Evolutionary conservation across 1,140 invertebrate species (phyloP), one percentile per base, ranked within the genome.

Genomic region (Meteorus sp.): DNA sequence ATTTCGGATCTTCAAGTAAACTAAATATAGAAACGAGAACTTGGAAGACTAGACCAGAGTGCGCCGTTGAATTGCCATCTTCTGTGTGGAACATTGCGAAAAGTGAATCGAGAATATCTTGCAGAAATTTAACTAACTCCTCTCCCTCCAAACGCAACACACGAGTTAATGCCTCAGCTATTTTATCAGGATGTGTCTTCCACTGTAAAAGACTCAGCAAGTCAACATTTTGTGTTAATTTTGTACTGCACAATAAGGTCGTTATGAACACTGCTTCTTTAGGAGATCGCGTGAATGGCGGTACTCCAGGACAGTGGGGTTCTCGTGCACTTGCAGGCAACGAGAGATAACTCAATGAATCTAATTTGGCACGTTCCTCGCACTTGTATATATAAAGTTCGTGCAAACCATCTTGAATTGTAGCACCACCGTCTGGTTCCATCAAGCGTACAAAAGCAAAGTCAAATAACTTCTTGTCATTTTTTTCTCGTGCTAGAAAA

Each of bases 91-190:
- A 95, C 82, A 98, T 89, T 11, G 92, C 90, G 72, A 98, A 98
- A 0, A 99, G 75, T 0, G 94, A 93, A 73, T 98, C 97, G 1
- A 98, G 78, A 15, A 98, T 92, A 74, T 98, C 96, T 74, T 97
- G 93, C 1, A 98, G 81, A 79, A 98, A 98, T 78, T 97, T 97
- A 0, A 98, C 93, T n/a, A 96, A 81, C 76, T 98, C 95, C 73
- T 96, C 94, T 13, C 88, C 88, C 66, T 93, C 88, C 0, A 97
- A 73, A 1, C 88, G 83, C 47, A 94, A 75, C 2, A 97, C 88
- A 56, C 90, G 83, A 1, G 89, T 85, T 5, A 97, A 75, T 0
- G 93, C 94, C 45, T 94, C 90, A 57, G 91, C 86, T 45, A 97
- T 93, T 62, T 86, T 85, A 62, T 95, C 90, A 0, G 91, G 92